phyloP scores from a whole-genome alignment of 2,113 vertebrate genomes.

The Phycodurus eques region DNA sequence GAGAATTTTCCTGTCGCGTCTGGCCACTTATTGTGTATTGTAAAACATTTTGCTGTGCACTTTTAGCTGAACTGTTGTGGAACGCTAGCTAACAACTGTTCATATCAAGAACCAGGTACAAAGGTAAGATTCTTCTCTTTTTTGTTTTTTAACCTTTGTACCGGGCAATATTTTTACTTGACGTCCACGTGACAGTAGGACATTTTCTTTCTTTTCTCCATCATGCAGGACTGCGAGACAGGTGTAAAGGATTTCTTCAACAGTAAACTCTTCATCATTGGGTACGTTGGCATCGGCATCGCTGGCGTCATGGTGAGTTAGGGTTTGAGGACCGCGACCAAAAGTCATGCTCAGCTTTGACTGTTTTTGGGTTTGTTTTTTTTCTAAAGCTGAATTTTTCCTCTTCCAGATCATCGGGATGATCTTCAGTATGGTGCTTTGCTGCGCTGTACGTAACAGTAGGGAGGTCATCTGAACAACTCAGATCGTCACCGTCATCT shows the following conservation, averaged over 20 bases:
- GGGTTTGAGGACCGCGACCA: background rate
- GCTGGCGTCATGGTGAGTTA: constrained; percentile 90
- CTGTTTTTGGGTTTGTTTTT: background rate
- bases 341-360: accelerated
- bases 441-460: constrained; percentile 91
- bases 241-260: constrained; percentile 84
- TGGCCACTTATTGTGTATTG: background rate
- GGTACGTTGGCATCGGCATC: constrained; percentile 89
- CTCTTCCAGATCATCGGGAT: constrained; percentile 89
- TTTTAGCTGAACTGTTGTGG: constrained; percentile 68
- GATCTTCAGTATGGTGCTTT: constrained; percentile 98
- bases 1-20: background rate
- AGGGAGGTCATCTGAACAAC: constrained; percentile 84
- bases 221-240: constrained; percentile 79
- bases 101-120: constrained; percentile 7
- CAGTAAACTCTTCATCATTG: constrained; percentile 85
- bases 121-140: constrained; percentile 38
- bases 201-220: background rate
- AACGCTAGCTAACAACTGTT: constrained; percentile 39
- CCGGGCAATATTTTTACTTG: background rate
- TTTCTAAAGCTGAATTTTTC: background rate
- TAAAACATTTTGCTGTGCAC: background rate
- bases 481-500: background rate
- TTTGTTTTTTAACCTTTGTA: no score
- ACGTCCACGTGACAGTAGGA: background rate